Evolutionary conservation across 1,140 invertebrate genomes (phyloP).

Genomic region (Dreissena rostriformis): DNA sequence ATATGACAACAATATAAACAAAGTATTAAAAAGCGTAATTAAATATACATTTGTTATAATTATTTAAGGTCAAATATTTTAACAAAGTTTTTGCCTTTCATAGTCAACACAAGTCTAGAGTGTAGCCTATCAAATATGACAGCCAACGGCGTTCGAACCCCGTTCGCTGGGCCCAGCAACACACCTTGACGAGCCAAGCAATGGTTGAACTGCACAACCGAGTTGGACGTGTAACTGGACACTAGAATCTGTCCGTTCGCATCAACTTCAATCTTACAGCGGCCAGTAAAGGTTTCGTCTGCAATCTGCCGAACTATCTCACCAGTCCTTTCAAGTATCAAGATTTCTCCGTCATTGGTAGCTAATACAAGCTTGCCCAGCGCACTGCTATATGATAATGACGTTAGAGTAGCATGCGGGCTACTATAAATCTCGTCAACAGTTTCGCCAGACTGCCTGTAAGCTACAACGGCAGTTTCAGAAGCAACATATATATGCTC

Average conservation of each 20-base stretch:
- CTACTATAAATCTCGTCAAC: neutral
- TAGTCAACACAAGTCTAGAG: conserved; percentile 27
- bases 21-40: too few relatives aligned
- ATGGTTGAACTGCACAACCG: conserved; percentile 35
- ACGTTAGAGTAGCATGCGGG: neutral
- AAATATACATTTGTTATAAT: neutral
- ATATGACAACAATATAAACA: too few relatives aligned
- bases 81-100: conserved; percentile 39
- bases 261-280: neutral
- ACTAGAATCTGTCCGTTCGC: conserved; percentile 15
- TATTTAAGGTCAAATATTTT: conserved; percentile 49
- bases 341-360: neutral
- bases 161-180: neutral
- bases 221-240: neutral
- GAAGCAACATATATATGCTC: neutral
- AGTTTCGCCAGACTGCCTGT: conserved; percentile 8
- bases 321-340: neutral
- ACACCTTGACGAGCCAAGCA: conserved; percentile 20
- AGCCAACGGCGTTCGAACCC: conserved; percentile 13
- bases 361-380: neutral
- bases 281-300: neutral
- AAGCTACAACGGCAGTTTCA: conserved; percentile 11
- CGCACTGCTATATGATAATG: neutral
- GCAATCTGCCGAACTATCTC: neutral
- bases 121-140: conserved; percentile 39